Conservation (phyloP, 2,888 invertebrate species). For the Patella depressa region DNA sequence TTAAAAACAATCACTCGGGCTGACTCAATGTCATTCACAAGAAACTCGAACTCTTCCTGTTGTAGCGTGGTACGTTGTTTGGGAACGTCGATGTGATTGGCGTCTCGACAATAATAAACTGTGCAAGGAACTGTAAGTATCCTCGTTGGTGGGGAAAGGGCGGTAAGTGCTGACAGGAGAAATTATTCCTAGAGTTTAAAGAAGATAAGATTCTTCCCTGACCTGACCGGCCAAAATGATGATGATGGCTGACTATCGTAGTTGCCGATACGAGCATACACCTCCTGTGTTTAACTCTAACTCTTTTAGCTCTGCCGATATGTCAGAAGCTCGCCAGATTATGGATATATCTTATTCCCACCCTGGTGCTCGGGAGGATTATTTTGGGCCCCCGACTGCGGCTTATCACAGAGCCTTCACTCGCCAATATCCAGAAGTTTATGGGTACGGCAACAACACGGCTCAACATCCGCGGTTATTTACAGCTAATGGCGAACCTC, state of each 20-base stretch:
- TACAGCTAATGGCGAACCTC: conserved; percentile 17
- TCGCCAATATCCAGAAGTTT: conserved; percentile 45
- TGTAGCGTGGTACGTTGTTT: no score
- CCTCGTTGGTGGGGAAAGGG: neutral
- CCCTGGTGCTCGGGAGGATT: conserved; percentile 47
- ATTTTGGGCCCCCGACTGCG: conserved; percentile 41
- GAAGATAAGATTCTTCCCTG: no score
- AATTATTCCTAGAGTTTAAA: neutral
- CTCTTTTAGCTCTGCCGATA: conserved; percentile 40
- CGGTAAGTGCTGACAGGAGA: conserved; percentile 1
- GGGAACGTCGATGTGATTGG: no score
- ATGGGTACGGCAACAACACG: conserved; percentile 41
- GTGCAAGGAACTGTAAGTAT: no score
- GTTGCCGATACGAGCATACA: conserved; percentile 65
- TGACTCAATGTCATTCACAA: no score
- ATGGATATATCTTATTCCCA: conserved; percentile 62
- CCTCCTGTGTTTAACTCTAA: conserved; percentile 32
- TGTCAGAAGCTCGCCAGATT: conserved; percentile 58
- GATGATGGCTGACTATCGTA: conserved; percentile 68
- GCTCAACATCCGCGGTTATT: conserved; percentile 35
- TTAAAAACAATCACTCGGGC: no score
- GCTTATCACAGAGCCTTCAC: conserved; percentile 42
- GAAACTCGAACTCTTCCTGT: no score
- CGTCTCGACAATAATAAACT: no score
- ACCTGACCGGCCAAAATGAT: conserved; percentile 44